phyloP scores from a whole-genome alignment of 2,888 invertebrate genomes.

The Habroteleia sp. region DNA sequence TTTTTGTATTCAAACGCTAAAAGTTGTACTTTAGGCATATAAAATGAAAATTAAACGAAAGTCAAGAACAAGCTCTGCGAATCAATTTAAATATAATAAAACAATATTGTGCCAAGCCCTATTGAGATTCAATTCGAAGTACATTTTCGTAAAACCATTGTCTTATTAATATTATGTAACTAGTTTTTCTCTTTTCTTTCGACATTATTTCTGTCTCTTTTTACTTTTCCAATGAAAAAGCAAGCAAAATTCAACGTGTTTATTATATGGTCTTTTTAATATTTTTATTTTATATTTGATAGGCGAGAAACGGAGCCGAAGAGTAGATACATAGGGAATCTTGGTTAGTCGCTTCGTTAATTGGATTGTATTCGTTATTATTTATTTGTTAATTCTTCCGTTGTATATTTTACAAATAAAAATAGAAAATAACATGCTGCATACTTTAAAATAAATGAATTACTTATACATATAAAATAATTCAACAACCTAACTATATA shows the following conservation, averaged over 20 bases:
- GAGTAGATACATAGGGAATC: conserved; percentile 34
- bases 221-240: neutral
- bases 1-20: conserved; percentile 50
- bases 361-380: neutral
- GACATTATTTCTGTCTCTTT: neutral
- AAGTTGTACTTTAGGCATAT: conserved; percentile 30
- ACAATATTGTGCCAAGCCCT: conserved; percentile 44
- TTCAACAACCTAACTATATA: too few species aligned
- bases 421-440: too few species aligned
- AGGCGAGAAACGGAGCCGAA: conserved; percentile 22
- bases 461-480: too few species aligned
- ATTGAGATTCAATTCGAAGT: conserved; percentile 15
- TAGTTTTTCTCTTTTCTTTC: conserved; percentile 18
- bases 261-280: neutral
- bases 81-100: conserved; percentile 30
- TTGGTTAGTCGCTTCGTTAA: conserved; percentile 29
- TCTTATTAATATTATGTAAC: conserved; percentile 25
- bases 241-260: conserved; percentile 5
- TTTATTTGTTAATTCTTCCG: neutral
- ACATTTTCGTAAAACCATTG: conserved; percentile 58
- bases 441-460: too few species aligned
- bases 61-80: conserved; percentile 13
- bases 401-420: too few species aligned
- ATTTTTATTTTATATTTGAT: conserved; percentile 17
- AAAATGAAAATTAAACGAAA: conserved; percentile 14